Conservation (phyloP, 2,113 vertebrate species). For the Ceratotherium simum region DNA sequence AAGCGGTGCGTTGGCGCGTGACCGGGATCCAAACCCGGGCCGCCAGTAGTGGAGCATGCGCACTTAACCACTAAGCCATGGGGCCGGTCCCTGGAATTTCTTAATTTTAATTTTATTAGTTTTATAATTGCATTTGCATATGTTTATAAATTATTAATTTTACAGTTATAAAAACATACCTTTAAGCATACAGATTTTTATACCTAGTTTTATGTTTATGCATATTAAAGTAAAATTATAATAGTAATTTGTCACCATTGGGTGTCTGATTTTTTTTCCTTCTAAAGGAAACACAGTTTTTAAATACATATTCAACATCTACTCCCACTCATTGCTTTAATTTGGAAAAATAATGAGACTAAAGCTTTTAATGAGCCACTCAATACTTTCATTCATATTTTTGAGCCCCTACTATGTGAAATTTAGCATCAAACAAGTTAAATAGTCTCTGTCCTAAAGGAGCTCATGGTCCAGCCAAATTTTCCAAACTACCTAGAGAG, state of each 20-base stretch:
- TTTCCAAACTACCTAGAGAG: background rate
- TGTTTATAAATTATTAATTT: background rate
- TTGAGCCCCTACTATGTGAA: background rate
- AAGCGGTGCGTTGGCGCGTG: too few relatives aligned
- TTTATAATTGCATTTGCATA: background rate
- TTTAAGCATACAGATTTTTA: background rate
- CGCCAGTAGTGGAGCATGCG: too few relatives aligned
- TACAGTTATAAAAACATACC: background rate
- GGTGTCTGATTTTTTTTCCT: background rate
- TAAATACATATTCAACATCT: background rate
- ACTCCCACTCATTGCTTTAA: background rate
- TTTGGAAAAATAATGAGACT: slow-evolving; percentile 1
- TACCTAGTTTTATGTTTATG: background rate
- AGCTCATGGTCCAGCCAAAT: background rate
- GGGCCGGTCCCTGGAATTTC: background rate
- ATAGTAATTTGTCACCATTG: background rate
- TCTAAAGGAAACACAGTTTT: background rate
- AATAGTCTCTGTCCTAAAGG: background rate
- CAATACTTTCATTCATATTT: background rate
- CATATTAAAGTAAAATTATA: background rate
- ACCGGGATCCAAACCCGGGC: too few relatives aligned
- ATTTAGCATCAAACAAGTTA: background rate
- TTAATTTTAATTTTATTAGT: background rate
- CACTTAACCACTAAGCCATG: too few relatives aligned
- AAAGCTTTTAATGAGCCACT: background rate